Percentiles rank a stretch among this genome's conserved stretches.
Evolutionary conservation across 92 coral and sea anemone genomes (phyloP).

Genomic region (Ricordea florida): DNA sequence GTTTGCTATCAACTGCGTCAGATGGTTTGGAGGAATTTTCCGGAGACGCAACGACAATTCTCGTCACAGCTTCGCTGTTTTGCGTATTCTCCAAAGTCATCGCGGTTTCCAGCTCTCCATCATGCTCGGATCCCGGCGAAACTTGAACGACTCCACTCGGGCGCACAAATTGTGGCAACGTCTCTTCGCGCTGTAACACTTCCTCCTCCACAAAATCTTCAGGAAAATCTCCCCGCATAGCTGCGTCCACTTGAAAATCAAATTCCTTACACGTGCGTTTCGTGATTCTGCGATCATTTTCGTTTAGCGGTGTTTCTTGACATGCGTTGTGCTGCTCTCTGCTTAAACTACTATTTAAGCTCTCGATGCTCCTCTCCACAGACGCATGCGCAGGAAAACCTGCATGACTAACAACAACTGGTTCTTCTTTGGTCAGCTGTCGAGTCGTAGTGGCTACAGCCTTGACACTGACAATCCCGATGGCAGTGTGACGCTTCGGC

Average conservation of each 20-base stretch:
- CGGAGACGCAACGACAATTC: conserved; percentile 16
- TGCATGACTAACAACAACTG: conserved; percentile 15
- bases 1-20: conserved; percentile 7
- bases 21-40: background rate
- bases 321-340: too few species aligned
- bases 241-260: background rate
- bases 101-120: conserved; percentile 5
- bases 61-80: background rate
- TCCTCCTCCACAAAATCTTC: background rate
- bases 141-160: conserved; percentile 32
- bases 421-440: conserved; percentile 16
- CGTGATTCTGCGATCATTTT: background rate
- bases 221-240: background rate
- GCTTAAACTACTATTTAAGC: background rate
- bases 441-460: conserved; percentile 21
- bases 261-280: conserved; percentile 20
- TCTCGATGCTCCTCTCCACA: background rate
- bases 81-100: background rate
- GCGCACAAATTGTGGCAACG: conserved; percentile 7
- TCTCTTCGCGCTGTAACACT: conserved; percentile 4
- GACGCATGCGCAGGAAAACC: background rate
- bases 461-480: conserved; percentile 75
- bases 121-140: conserved; percentile 1
- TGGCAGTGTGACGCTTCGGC: conserved; percentile 94
- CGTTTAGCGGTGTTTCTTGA: too few species aligned